Base-by-base conservation (phyloP, 2,888 invertebrate genomes). In the Drosophila peninsularis region DNA sequence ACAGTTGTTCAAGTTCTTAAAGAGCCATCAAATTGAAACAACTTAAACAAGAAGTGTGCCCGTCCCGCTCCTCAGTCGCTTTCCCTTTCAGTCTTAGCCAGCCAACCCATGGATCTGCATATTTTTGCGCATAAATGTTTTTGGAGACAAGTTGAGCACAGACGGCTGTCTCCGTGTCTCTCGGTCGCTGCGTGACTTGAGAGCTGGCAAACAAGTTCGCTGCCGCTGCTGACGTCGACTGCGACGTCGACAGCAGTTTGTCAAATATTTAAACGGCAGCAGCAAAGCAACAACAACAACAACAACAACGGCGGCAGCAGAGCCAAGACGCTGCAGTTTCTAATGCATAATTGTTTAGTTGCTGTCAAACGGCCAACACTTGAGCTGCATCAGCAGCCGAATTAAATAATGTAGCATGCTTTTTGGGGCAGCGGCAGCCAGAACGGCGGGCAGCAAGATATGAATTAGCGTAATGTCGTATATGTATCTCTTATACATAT, bases 191-290 rank as follows among this genome's bases (percentile, higher is more conserved):
- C 45, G 49, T 49, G 55, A 42, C 27, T n/a, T 39, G 36, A 34
- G 47, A 39, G 45, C 14, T 49, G 10, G 24, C 45, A 75, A 69
- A 55, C 58, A 66, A 70, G 41, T 30, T 41, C 54, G 54, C 41
- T 41, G 54, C 30, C 21, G 27, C 3, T 11, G 47, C 10, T n/a
- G 24, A 24, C 44, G 14, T 7, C 14, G 36, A 52, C 52, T 17
- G 36, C 52, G 24, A 24, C 44, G 14, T 7, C 14, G 36, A 52
- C 52, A 19, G 36, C 52, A 57, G 36, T 52, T 49, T 72, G 68
- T 73, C 80, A 80, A 80, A 86, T 76, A 80, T 82, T 86, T 70
- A 72, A 80, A 64, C 54, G 62, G 50, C 56, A 68, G 42, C 45
- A 30, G 27, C 45, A 10, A 24, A 17, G 27, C 27, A 5, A 24